Evolutionary conservation across 92 coral and sea anemone genomes (phyloP).

Genomic region (Phenganax stokvisi): DNA sequence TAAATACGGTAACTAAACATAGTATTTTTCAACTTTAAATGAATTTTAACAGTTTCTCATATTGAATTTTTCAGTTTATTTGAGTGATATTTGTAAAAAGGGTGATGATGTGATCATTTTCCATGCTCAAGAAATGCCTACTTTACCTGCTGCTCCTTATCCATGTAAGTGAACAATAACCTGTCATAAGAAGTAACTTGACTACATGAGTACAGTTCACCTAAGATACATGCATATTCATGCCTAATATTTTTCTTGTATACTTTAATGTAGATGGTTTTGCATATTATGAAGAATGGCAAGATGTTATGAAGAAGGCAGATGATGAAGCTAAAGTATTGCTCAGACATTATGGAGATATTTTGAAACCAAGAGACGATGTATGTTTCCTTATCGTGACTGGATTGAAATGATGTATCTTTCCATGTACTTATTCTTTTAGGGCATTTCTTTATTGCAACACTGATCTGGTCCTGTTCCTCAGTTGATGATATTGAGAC

Average conservation of each 20-base stretch:
- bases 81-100: slow-evolving; percentile 48
- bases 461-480: neutral
- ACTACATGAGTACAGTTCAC: too few species aligned
- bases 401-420: neutral
- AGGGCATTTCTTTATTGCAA: neutral
- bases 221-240: neutral
- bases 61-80: slow-evolving; percentile 17
- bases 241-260: slow-evolving; percentile 9
- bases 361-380: slow-evolving; percentile 6
- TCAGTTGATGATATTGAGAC: too few species aligned
- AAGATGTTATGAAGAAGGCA: slow-evolving; percentile 53
- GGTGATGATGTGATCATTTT: slow-evolving; percentile 60
- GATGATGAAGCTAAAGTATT: slow-evolving; percentile 59
- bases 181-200: neutral
- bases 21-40: neutral
- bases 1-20: neutral
- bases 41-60: neutral
- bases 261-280: slow-evolving; percentile 57
- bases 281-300: slow-evolving; percentile 90
- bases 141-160: slow-evolving; percentile 74
- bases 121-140: slow-evolving; percentile 84
- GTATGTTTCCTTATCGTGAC: neutral
- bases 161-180: slow-evolving; percentile 53
- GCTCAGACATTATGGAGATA: slow-evolving; percentile 54
- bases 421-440: neutral